Evolutionary conservation across 2,888 invertebrate genomes (phyloP), one percentile per base, ranked within the genome.

Genomic region (Volucella inflata): DNA sequence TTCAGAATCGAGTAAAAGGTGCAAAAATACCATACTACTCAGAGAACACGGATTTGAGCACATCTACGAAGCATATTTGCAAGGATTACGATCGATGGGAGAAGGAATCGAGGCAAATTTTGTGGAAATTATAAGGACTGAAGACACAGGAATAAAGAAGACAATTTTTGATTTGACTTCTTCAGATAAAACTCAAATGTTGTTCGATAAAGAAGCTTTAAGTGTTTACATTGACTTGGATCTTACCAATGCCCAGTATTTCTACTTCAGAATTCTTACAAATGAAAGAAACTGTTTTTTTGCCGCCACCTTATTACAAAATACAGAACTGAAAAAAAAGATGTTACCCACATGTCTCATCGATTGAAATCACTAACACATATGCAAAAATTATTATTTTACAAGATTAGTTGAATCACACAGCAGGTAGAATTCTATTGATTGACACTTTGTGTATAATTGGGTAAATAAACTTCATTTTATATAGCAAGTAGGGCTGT

Each of bases 31-130:
- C n/a, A 60, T 46, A 46, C 46, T 60, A 46, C 60, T 60, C 17
- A 60, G 44, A 46, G 60, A 60, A 21, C 46, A 46, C n/a, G 60
- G 60, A 30, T 46, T 60, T 46, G 17, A 50, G 50, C 50, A 50
- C 17, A 50, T 50, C 17, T 50, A 50, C 50, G 50, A 44, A 60
- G 60, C 60, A 44, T 60, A 60, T 60, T 60, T 60, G n/a, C 60
- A 60, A 60, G 46, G 60, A 30, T 60, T 60, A 60, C 60, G 60
- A 60, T 60, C 60, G 60, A 60, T 44, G 16, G 60, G 44, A 46
- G 42, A 60, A 60, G 42, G 59, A 60, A 16, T 60, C 44, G 42
- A 42, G n/a, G 59, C 59, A 17, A 60, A 60, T 12, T 6, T 60
- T 40, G 42, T 60, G 59, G 59, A 44, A 60, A 12, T 60, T 60